Evolutionary conservation across 2,113 vertebrate genomes (phyloP).

Genomic region (Chrysemys picta): DNA sequence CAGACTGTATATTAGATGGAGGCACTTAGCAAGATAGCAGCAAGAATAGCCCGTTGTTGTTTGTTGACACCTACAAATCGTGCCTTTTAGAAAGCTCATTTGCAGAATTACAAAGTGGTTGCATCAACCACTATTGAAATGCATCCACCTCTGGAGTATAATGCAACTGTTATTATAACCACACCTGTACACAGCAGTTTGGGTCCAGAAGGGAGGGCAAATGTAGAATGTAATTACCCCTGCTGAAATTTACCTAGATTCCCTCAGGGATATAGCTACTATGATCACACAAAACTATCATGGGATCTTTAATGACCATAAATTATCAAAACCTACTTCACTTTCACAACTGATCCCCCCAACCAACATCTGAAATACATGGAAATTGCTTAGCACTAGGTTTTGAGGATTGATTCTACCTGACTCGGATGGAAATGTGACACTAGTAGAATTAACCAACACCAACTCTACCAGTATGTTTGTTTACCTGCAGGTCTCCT

Average conservation of each 20-base stretch:
- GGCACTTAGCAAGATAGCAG: accelerated
- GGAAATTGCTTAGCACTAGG: neutral
- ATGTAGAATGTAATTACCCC: neutral
- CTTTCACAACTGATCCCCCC: neutral
- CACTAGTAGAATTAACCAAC: neutral
- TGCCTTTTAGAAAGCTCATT: neutral
- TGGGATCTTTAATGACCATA: neutral
- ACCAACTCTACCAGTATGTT: neutral
- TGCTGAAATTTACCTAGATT: neutral
- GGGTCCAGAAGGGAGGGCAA: neutral
- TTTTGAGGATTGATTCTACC: neutral
- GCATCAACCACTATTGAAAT: neutral
- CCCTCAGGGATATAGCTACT: neutral
- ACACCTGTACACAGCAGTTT: neutral
- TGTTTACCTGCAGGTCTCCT: neutral
- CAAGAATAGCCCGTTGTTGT: neutral
- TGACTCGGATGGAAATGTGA: neutral
- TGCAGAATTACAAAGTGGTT: neutral
- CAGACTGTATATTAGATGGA: accelerated
- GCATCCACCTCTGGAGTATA: neutral
- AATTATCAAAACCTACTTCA: neutral
- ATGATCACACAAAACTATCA: neutral
- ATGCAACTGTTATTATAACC: neutral
- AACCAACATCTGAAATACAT: neutral
- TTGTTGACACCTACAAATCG: neutral